A percentile compares a stretch with the other conserved stretches of the same genome.
Evolutionary conservation across 2,113 vertebrate genomes (phyloP).

Genomic region (Passer domesticus): DNA sequence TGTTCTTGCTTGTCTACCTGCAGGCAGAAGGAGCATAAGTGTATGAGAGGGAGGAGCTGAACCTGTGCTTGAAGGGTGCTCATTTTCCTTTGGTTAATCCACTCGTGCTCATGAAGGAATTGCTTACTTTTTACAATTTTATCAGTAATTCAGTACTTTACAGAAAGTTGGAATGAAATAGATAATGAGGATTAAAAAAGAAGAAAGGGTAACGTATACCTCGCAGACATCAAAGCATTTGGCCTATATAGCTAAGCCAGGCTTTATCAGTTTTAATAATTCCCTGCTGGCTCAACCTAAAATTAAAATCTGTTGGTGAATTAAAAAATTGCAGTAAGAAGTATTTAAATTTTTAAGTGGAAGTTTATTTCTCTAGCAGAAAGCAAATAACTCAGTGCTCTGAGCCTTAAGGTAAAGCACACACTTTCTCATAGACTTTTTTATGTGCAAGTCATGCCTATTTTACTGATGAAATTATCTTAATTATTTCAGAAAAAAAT

Average conservation of each 20-base stretch:
- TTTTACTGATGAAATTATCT: not conserved
- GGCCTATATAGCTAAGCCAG: constrained; percentile 53
- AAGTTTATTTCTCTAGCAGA: constrained; percentile 38
- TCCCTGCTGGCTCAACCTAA: constrained; percentile 61
- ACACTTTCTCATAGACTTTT: not conserved
- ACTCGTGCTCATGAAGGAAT: not conserved
- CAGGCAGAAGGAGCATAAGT: not conserved
- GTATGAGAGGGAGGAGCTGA: not conserved
- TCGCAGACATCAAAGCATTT: constrained; percentile 58
- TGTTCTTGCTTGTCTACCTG: not conserved
- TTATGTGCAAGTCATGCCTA: not conserved
- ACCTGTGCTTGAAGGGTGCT: not conserved
- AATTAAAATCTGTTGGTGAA: constrained; percentile 58
- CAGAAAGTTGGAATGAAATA: constrained; percentile 50
- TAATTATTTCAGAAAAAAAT: not conserved
- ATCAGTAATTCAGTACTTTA: constrained; percentile 38
- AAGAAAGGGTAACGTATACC: constrained; percentile 52
- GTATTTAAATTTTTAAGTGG: constrained; percentile 55
- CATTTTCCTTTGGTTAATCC: constrained; percentile 10
- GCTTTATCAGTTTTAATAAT: constrained; percentile 65
- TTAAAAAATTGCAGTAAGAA: constrained; percentile 21
- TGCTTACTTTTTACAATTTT: constrained; percentile 48
- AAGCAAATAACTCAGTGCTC: constrained; percentile 21
- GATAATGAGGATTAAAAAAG: constrained; percentile 63
- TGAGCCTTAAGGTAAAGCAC: constrained; percentile 7